Percentiles rank a stretch among this genome's conserved stretches.
Evolutionary conservation across 2,888 invertebrate genomes (phyloP).

Genomic region (Pandemis heparana): DNA sequence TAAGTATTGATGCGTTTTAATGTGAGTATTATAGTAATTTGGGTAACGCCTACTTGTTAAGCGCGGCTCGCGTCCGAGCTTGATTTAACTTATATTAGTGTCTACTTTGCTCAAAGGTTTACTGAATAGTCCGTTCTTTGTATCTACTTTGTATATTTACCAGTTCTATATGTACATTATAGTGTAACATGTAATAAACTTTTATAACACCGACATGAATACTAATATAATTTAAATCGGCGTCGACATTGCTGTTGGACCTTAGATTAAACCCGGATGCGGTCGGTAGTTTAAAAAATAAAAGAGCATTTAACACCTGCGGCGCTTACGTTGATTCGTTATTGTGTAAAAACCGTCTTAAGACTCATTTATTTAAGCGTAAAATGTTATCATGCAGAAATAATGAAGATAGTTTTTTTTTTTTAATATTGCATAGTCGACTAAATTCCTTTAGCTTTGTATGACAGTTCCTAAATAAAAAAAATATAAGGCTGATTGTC

Average conservation of each 20-base stretch:
- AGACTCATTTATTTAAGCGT: neutral
- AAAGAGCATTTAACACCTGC: neutral
- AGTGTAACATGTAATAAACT: neutral
- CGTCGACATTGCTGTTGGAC: neutral
- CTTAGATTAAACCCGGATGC: neutral
- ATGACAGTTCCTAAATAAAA: too few species aligned
- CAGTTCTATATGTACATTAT: slow-evolving; percentile 9
- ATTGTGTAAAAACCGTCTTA: neutral
- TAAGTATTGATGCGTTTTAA: slow-evolving; percentile 64
- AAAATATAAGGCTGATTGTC: too few species aligned
- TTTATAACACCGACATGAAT: slow-evolving; percentile 12
- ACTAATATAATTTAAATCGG: slow-evolving; percentile 18
- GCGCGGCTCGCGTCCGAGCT: neutral
- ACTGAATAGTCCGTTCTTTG: slow-evolving; percentile 6
- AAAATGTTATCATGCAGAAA: neutral
- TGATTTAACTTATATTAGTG: slow-evolving; percentile 28
- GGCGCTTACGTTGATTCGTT: neutral
- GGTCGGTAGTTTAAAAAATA: neutral
- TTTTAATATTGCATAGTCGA: too few species aligned
- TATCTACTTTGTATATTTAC: slow-evolving; percentile 3
- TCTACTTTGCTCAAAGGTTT: slow-evolving; percentile 26
- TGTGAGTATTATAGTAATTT: slow-evolving; percentile 54
- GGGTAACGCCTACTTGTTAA: slow-evolving; percentile 44
- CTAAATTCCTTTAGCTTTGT: too few species aligned
- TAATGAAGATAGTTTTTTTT: neutral